These are phyloP conservation scores for Hetaerina titia DNA, from an alignment of 2,888 invertebrate genomes.

Conservation along the genomic window DNA sequence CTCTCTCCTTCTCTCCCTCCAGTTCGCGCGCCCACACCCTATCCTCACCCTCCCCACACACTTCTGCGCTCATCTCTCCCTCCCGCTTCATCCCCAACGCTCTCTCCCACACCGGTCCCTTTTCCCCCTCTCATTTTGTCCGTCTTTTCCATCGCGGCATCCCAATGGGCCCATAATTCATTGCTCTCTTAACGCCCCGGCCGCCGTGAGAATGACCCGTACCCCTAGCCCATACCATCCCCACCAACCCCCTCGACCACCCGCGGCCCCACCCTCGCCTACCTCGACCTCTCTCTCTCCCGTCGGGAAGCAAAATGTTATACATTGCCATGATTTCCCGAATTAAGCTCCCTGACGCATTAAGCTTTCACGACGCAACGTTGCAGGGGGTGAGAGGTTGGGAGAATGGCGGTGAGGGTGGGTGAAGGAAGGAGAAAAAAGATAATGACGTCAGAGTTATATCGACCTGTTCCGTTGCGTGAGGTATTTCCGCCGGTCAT, in stretches of 20 bases:
- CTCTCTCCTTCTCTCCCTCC: background rate
- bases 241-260: background rate
- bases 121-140: background rate
- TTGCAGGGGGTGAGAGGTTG: background rate
- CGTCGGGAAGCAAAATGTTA: background rate
- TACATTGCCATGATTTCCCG: slow-evolving; percentile 22
- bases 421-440: background rate
- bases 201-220: background rate
- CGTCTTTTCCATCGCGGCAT: background rate
- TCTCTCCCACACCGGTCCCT: background rate
- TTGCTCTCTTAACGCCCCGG: slow-evolving; percentile 5
- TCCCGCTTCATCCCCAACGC: background rate
- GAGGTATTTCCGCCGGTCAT: background rate
- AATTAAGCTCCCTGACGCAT: slow-evolving; percentile 10
- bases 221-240: background rate
- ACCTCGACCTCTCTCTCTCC: background rate
- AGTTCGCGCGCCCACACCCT: background rate
- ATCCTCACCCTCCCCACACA: too few relatives aligned
- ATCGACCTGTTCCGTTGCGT: background rate
- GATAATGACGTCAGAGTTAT: slow-evolving; percentile 4
- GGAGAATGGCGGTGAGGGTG: background rate
- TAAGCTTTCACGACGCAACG: background rate
- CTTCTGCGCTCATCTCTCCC: background rate
- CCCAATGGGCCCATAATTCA: background rate
- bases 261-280: background rate